These are phyloP conservation scores for Bovichtus diacanthus DNA, from an alignment of 2,797 vertebrate species.

Conservation along the genomic window DNA sequence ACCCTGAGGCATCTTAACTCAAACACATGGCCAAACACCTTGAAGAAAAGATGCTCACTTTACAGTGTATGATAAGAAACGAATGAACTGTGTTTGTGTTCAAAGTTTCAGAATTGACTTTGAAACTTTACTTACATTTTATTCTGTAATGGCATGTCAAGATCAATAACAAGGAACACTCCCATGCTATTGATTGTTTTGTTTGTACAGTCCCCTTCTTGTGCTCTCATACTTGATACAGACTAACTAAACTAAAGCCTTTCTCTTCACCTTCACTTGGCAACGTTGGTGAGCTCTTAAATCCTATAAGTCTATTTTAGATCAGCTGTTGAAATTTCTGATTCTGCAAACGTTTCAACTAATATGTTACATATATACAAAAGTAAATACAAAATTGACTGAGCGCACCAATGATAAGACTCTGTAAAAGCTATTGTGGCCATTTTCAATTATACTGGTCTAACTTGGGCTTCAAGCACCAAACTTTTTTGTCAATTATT, in stretches of 20 bases:
- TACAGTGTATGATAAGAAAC: constrained; percentile 12
- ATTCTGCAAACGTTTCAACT: no score
- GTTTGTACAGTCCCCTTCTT: not conserved
- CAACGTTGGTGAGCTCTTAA: not conserved
- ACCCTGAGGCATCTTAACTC: constrained; percentile 62
- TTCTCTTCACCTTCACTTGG: not conserved
- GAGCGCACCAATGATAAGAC: not conserved
- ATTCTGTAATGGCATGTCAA: not conserved
- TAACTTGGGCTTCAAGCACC: not conserved
- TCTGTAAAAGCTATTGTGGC: not conserved
- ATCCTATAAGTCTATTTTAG: not conserved
- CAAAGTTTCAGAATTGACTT: constrained; percentile 21
- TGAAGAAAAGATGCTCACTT: constrained; percentile 34
- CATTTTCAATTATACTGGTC: not conserved
- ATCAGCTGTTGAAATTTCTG: no score
- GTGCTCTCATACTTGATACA: not conserved
- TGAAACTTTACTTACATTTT: not conserved
- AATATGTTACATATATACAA: no score
- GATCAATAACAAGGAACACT: not conserved
- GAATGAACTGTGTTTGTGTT: not conserved
- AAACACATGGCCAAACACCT: constrained; percentile 60
- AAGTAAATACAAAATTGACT: no score
- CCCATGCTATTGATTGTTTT: not conserved
- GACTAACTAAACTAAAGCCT: not conserved
- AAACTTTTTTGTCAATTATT: not conserved